Evolutionary conservation across 1,140 invertebrate species (phyloP).

Genomic region (Oedothorax gibbosus): DNA sequence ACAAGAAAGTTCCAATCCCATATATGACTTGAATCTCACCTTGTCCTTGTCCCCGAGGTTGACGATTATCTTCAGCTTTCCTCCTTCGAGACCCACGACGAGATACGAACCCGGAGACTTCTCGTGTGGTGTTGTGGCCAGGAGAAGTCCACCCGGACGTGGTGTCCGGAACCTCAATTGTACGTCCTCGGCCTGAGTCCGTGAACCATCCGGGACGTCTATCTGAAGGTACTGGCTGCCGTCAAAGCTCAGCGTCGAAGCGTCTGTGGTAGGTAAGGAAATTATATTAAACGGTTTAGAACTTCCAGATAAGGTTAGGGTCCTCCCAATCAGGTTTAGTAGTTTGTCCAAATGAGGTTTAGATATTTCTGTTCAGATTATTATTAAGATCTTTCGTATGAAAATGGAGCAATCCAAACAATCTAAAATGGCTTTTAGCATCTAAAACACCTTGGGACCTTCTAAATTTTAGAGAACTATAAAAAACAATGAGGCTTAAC

Average conservation of each 20-base stretch:
- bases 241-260: conserved; percentile 88
- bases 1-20: too few species aligned
- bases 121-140: conserved; percentile 79
- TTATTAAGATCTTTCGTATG: too few species aligned
- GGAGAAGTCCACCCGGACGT: conserved; percentile 73
- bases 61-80: conserved; percentile 82
- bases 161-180: conserved; percentile 89
- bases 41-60: conserved; percentile 87
- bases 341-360: too few species aligned
- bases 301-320: too few species aligned
- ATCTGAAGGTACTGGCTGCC: conserved; percentile 91
- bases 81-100: conserved; percentile 84
- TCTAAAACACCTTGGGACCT: too few species aligned
- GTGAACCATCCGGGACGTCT: conserved; percentile 78
- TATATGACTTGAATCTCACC: conserved; percentile 67
- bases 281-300: neutral
- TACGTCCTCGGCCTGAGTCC: conserved; percentile 92
- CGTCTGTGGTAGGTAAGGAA: conserved; percentile 74
- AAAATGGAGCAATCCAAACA: too few species aligned
- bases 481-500: too few species aligned
- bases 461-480: too few species aligned
- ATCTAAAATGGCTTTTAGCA: too few species aligned
- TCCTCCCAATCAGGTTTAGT: too few species aligned
- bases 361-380: too few species aligned
- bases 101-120: conserved; percentile 78